Base-by-base conservation (phyloP, 2,113 vertebrate genomes). In the Chionis minor region DNA sequence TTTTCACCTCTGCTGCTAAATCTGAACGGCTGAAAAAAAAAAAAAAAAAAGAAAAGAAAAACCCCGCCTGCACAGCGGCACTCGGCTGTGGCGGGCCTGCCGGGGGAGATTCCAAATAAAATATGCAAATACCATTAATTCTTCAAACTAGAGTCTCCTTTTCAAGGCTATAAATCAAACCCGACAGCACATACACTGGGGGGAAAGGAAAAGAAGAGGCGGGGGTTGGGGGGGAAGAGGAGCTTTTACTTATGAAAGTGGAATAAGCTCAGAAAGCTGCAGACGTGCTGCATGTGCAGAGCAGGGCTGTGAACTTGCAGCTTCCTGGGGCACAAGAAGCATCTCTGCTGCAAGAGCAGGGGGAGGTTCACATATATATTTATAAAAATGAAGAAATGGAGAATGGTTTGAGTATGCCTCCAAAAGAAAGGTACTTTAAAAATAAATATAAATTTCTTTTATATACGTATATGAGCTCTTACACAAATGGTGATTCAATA, bases 61-160 rank as follows among this genome's bases (percentile, higher is more conserved):
- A 70, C 71, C 28, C 71, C 20, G 40, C 55, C 71, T 88, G 55
- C 3, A 1, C 74, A 12, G 42, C 54, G 38, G 90, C 4, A 3
- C 35, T 52, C 45, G 73, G 88, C 93, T 55, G 86, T 56, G 16
- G 75, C 5, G 67, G 92, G 91, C 42, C 96, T 95, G 94, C 95
- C 24, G 47, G 93, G 95, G 97, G 94, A 92, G 96, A 95, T 95
- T 97, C 97, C 97, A 97, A 96, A 96, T 93, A 63, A 97, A 97
- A 97, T 97, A 98, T 97, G 97, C 96, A 97, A 97, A 98, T 97
- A 80, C 97, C 95, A 97, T 97, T 97, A 97, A 97, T 97, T 95
- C 96, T 69, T 97, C 91, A 84, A 95, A 73, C 81, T 45, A 47
- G 90, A 96, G 96, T 92, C 95, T 91, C 73, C 88, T 88, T 94